These are phyloP conservation scores for Falcaria lacertinaria DNA, from an alignment of 2,888 invertebrate species.

Conservation along the genomic window DNA sequence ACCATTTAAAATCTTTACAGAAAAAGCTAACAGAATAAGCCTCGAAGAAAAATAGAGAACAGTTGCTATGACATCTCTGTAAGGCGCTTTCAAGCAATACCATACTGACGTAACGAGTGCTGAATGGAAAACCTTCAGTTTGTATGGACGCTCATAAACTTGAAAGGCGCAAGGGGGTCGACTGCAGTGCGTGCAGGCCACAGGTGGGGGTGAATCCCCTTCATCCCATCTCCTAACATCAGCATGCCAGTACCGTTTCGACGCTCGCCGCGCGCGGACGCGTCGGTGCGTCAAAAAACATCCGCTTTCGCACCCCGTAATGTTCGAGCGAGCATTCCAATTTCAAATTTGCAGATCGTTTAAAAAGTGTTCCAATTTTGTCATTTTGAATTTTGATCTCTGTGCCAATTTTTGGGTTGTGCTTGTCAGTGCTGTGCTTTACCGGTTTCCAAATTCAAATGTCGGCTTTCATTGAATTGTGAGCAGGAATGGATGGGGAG, in stretches of 20 bases:
- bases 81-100: neutral
- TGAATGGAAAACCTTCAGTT: neutral
- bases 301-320: neutral
- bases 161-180: conserved; percentile 56
- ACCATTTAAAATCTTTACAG: no score
- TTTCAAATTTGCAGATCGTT: conserved; percentile 1
- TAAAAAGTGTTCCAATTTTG: conserved; percentile 13
- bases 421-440: conserved; percentile 34
- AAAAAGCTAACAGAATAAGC: neutral
- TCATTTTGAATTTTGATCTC: conserved; percentile 7
- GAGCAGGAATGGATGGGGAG: conserved; percentile 89
- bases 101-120: neutral
- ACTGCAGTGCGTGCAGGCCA: conserved; percentile 74
- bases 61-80: neutral
- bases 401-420: conserved; percentile 25
- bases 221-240: conserved; percentile 25
- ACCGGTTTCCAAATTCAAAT: conserved; percentile 30
- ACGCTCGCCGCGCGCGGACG: conserved; percentile 40
- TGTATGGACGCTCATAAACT: conserved; percentile 35
- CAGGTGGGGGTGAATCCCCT: conserved; percentile 63
- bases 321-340: neutral
- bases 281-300: conserved; percentile 6
- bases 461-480: conserved; percentile 27
- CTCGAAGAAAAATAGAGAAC: neutral
- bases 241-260: conserved; percentile 32